Base-by-base conservation (phyloP, 1,140 invertebrate genomes). In the Drosophila truncata region DNA sequence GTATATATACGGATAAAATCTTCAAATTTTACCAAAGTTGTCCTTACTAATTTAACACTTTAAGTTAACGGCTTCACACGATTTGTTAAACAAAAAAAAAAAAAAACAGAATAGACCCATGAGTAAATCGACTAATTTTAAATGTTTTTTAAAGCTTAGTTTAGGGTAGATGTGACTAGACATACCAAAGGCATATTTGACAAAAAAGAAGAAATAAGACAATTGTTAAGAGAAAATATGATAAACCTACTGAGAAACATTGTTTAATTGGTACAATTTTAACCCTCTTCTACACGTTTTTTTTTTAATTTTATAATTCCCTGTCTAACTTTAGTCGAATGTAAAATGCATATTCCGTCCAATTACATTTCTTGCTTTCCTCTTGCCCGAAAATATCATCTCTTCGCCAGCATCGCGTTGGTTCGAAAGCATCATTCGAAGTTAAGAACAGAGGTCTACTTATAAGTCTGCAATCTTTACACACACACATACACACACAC, bases 111-210 rank as follows among this genome's bases (percentile, higher is more conserved):
- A 55, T 61, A 44, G 46, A 54, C 31, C 66, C 66, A 33, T 33
- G 47, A 54, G 65, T 65, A 82, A 76, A 47, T 63, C 67, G 46
- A 74, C 73, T 60, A 73, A 84, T 64, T 71, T 67, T 55, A 57
- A 78, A 75, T 65, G 76, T 88, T 80, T 85, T 83, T 83, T 79
- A 91, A 86, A 75, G 77, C 20, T 82, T 76, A 77, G 70, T 84
- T 88, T 77, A 84, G 62, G 35, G 62, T 81, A 74, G 81, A 82
- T 69, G 70, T 72, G 84, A 91, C 88, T 91, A 91, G 88, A 91
- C 88, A 91, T 91, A 91, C 88, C 88, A 91, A 91, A 91, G 88
- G 84, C 84, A 91, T 88, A 91, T 84, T 87, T 81, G 74, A 86
- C 75, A 71, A 80, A 65, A 65, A 65, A 16, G 52, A 35, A 16